Percentiles rank a stretch among this genome's conserved stretches.
These are phyloP conservation scores for Trichopoda pennipes DNA, from an alignment of 2,888 invertebrate genomes.

Conservation along the genomic window DNA sequence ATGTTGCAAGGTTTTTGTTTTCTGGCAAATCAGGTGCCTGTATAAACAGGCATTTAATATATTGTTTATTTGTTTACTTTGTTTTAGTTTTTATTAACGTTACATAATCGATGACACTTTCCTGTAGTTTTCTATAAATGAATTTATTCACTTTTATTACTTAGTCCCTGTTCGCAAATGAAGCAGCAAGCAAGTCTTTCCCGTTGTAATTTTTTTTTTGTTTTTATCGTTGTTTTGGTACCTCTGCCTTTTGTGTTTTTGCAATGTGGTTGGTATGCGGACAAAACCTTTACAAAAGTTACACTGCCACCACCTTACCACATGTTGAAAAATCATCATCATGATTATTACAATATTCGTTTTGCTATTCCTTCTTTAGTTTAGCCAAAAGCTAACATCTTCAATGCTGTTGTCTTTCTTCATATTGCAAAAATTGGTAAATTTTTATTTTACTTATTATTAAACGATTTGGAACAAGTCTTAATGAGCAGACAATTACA, in stretches of 20 bases:
- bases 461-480: conserved; percentile 52
- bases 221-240: conserved; percentile 8
- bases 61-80: neutral
- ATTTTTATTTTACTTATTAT: conserved; percentile 51
- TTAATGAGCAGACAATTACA: conserved; percentile 55
- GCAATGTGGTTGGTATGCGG: conserved; percentile 56
- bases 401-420: conserved; percentile 27
- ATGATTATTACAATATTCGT: conserved; percentile 34
- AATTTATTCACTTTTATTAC: conserved; percentile 26
- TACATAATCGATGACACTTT: conserved; percentile 64
- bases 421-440: conserved; percentile 38
- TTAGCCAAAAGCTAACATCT: conserved; percentile 37
- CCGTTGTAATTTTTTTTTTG: conserved; percentile 30
- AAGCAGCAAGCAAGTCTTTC: conserved; percentile 61
- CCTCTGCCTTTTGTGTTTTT: conserved; percentile 29
- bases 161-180: conserved; percentile 53
- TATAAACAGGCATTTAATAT: conserved; percentile 19
- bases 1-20: conserved; percentile 27
- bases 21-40: neutral
- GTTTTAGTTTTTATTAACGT: conserved; percentile 17
- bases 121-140: conserved; percentile 43
- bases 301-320: conserved; percentile 38
- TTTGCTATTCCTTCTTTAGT: conserved; percentile 24
- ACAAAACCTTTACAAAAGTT: conserved; percentile 51
- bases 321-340: conserved; percentile 47